Evolutionary conservation across 30 jellyfish, hydroid and myxozoan species (phyloP).

Genomic region (Chrysaora quinquecirrha): DNA sequence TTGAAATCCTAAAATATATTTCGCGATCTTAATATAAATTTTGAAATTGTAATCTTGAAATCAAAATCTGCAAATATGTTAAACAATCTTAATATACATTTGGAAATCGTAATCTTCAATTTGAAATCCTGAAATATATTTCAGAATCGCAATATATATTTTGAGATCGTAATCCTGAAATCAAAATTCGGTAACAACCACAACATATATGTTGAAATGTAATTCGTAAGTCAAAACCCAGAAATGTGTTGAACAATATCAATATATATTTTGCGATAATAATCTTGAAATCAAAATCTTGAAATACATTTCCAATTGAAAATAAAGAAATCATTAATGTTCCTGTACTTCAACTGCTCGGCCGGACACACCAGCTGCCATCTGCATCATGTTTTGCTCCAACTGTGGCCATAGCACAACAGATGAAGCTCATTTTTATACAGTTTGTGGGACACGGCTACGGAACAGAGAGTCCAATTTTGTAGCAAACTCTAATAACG

Average conservation of each 20-base stretch:
- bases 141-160: conserved; percentile 3
- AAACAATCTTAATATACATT: background rate
- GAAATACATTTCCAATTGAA: too few species aligned
- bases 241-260: too few species aligned
- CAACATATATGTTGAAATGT: too few species aligned
- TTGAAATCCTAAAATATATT: background rate
- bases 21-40: conserved; percentile 1
- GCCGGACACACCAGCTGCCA: background rate
- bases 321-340: too few species aligned
- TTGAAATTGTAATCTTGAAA: too few species aligned
- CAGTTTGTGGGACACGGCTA: conserved; percentile 25
- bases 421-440: background rate
- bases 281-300: too few species aligned
- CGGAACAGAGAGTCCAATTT: background rate
- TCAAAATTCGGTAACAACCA: too few species aligned
- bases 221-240: too few species aligned
- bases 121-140: too few species aligned
- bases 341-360: background rate
- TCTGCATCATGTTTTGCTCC: background rate
- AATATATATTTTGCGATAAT: too few species aligned
- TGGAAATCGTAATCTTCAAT: too few species aligned
- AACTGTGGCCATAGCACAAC: background rate
- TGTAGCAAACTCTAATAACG: background rate
- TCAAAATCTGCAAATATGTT: too few species aligned
- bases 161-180: conserved; percentile 9